phyloP scores from a whole-genome alignment of 37 sponge, comb jelly and placozoan species.

The Ephydatia muelleri region DNA sequence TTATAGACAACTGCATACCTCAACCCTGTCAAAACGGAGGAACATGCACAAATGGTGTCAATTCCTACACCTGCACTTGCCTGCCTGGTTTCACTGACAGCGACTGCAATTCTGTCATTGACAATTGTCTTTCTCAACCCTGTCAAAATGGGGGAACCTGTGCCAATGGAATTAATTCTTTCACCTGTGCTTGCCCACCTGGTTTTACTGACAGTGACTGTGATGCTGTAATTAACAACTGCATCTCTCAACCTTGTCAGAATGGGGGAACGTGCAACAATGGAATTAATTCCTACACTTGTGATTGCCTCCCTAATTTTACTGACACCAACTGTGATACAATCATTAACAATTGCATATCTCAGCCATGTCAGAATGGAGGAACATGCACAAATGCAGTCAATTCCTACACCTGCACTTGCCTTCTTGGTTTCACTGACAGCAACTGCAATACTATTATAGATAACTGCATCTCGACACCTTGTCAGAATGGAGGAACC shows the following conservation, averaged over 20 bases:
- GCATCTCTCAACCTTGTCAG: conserved; percentile 30
- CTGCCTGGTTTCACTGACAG: no score
- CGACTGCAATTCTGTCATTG: no score
- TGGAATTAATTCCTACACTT: conserved; percentile 14
- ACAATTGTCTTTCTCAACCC: no score
- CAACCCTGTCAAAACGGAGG: conserved; percentile 28
- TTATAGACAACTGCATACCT: conserved; percentile 22
- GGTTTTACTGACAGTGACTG: conserved; percentile 38
- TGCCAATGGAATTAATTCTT: no score
- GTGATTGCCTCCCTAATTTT: conserved; percentile 25
- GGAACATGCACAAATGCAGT: conserved; percentile 15
- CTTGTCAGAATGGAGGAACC: conserved; percentile 32
- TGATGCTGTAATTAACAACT: conserved; percentile 38
- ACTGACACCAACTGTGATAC: conserved; percentile 27
- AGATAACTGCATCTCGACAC: conserved; percentile 11
- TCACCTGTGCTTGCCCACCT: no score
- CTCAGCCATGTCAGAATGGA: conserved; percentile 12
- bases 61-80: no score
- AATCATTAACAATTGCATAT: conserved; percentile 20
- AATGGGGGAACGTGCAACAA: conserved; percentile 58
- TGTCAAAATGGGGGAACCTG: no score
- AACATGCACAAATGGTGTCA: conserved; percentile 37
- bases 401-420: conserved; percentile 21
- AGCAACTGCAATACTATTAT: conserved; percentile 22
- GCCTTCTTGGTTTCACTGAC: conserved; percentile 39